phyloP scores from a whole-genome alignment of 2,113 vertebrate genomes.

The Oxygymnocypris stewartii region DNA sequence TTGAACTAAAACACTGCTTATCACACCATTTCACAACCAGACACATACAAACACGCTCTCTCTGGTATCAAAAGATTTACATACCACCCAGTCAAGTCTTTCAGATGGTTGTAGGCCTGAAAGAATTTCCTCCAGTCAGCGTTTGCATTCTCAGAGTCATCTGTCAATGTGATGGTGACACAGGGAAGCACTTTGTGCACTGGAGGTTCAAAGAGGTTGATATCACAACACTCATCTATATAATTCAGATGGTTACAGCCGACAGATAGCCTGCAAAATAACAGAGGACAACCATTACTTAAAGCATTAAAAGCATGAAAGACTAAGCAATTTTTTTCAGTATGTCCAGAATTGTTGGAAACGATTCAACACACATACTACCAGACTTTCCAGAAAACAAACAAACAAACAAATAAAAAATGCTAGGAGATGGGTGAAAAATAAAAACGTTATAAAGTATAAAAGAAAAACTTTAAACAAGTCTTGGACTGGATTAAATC shows the following conservation, averaged over 20 bases:
- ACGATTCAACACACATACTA: too few relatives aligned
- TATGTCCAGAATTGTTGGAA: background rate
- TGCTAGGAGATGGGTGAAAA: too few relatives aligned
- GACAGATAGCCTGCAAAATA: background rate
- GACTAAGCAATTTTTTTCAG: background rate
- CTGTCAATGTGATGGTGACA: background rate
- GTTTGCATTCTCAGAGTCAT: background rate
- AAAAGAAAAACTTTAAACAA: too few relatives aligned
- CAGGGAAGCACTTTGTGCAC: slow-evolving; percentile 35
- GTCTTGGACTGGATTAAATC: too few relatives aligned
- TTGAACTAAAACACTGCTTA: background rate
- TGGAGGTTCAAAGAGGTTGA: background rate
- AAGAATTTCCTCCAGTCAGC: slow-evolving; percentile 32
- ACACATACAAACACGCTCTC: background rate
- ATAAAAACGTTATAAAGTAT: too few relatives aligned
- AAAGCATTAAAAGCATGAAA: background rate
- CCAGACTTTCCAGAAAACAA: too few relatives aligned
- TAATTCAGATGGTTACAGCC: slow-evolving; percentile 35
- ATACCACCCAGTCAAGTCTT: slow-evolving; percentile 13
- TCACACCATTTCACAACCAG: background rate
- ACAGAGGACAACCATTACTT: background rate
- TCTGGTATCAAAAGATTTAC: background rate
- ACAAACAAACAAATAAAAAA: too few relatives aligned
- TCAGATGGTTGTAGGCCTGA: slow-evolving; percentile 31
- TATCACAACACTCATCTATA: background rate